A percentile compares a stretch with the other conserved stretches of the same genome.
Evolutionary conservation across 2,113 vertebrate genomes (phyloP).

Genomic region (Takifugu bimaculatus): DNA sequence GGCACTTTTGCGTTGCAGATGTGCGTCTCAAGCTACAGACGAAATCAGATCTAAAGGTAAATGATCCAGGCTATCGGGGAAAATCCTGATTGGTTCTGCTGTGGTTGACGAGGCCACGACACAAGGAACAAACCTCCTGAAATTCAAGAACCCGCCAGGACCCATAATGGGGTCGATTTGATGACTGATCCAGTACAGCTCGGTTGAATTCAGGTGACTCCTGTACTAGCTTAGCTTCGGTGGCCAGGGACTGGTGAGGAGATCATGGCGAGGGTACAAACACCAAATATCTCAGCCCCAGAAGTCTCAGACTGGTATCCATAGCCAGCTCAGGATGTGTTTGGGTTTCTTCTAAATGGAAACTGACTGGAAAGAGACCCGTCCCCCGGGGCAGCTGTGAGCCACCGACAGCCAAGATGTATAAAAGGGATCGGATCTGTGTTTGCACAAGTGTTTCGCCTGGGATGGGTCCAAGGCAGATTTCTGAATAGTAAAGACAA

Average conservation of each 20-base stretch:
- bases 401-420: slow-evolving; percentile 39
- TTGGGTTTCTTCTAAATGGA: slow-evolving; percentile 47
- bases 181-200: no score
- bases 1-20: background rate
- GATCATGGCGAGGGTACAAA: no score
- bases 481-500: slow-evolving; percentile 61
- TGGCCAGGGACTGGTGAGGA: no score
- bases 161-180: no score
- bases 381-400: slow-evolving; percentile 34
- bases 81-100: no score
- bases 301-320: slow-evolving; percentile 16
- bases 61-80: background rate
- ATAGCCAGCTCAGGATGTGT: slow-evolving; percentile 32
- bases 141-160: no score
- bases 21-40: background rate
- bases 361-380: slow-evolving; percentile 53
- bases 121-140: background rate
- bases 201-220: no score
- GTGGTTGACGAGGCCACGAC: background rate
- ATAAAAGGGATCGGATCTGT: slow-evolving; percentile 54
- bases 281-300: background rate
- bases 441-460: slow-evolving; percentile 69
- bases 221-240: no score
- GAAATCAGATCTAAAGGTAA: background rate
- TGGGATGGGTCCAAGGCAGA: slow-evolving; percentile 47